Conservation (phyloP, 2,888 invertebrate species). For the Diaprepes abbreviatus region DNA sequence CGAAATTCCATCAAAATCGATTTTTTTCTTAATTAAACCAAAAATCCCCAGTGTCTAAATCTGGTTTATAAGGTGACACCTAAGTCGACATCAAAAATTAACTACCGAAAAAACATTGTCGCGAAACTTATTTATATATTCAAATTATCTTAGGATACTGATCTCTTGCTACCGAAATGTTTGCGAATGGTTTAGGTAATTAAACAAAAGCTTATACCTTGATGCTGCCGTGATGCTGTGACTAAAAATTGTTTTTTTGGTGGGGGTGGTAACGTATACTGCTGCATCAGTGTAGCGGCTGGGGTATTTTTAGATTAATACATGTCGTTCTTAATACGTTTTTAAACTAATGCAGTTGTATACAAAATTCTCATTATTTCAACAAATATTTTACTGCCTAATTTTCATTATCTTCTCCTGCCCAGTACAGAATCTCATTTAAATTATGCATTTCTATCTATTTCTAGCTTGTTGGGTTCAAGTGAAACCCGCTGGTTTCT, state of each 20-base stretch:
- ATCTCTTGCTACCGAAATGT: constrained; percentile 29
- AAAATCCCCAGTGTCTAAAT: not conserved
- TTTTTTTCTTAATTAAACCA: no score
- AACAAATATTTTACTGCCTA: no score
- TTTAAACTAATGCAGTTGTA: no score
- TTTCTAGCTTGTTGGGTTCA: no score
- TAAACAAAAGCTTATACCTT: constrained; percentile 37
- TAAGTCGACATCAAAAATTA: not conserved
- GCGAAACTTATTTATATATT: constrained; percentile 2
- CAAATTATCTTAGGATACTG: constrained; percentile 16
- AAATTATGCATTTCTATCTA: no score
- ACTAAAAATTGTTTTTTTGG: constrained; percentile 17
- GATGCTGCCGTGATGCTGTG: constrained; percentile 23
- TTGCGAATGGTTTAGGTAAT: constrained; percentile 37
- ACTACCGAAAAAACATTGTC: constrained; percentile 21
- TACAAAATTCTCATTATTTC: no score
- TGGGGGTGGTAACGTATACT: constrained; percentile 27
- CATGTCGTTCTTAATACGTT: no score
- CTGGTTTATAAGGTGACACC: not conserved
- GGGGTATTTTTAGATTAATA: constrained; percentile 17
- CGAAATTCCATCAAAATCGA: not conserved
- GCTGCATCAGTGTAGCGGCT: not conserved
- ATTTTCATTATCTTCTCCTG: no score
- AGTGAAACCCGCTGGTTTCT: no score
- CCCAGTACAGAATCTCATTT: no score